These are phyloP conservation scores for Thecocarcelia acutangulata DNA, from an alignment of 2,888 invertebrate genomes.

Conservation along the genomic window DNA sequence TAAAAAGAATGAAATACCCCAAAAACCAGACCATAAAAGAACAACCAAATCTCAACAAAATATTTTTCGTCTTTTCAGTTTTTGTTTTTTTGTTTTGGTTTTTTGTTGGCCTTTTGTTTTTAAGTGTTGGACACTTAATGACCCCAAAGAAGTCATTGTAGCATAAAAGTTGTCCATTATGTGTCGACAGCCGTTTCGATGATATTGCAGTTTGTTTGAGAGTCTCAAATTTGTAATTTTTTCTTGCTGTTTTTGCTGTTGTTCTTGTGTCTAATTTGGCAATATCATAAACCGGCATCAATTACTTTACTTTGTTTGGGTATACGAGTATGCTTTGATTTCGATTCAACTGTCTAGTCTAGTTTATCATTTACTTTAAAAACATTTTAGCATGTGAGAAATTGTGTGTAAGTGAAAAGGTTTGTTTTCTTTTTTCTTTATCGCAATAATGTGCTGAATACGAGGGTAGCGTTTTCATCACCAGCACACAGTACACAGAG, in stretches of 20 bases:
- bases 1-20: neutral
- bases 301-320: slow-evolving; percentile 55
- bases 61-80: slow-evolving; percentile 21
- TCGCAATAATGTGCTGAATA: neutral
- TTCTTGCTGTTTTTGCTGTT: slow-evolving; percentile 13
- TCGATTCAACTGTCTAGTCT: slow-evolving; percentile 51
- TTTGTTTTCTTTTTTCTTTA: too few species aligned
- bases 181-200: slow-evolving; percentile 45
- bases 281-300: slow-evolving; percentile 66
- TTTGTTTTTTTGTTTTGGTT: too few species aligned
- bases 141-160: slow-evolving; percentile 39
- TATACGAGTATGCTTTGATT: slow-evolving; percentile 38
- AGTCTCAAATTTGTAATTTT: slow-evolving; percentile 15
- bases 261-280: slow-evolving; percentile 61
- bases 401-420: too few species aligned
- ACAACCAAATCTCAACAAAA: slow-evolving; percentile 27
- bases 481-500: too few species aligned
- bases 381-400: too few species aligned
- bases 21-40: neutral
- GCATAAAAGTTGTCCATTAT: slow-evolving; percentile 54
- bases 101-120: slow-evolving; percentile 41
- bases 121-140: slow-evolving; percentile 59
- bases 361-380: slow-evolving; percentile 16
- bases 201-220: slow-evolving; percentile 48
- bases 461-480: neutral